Conservation (phyloP, 2,888 invertebrate genomes). For the Catocala sponsa region DNA sequence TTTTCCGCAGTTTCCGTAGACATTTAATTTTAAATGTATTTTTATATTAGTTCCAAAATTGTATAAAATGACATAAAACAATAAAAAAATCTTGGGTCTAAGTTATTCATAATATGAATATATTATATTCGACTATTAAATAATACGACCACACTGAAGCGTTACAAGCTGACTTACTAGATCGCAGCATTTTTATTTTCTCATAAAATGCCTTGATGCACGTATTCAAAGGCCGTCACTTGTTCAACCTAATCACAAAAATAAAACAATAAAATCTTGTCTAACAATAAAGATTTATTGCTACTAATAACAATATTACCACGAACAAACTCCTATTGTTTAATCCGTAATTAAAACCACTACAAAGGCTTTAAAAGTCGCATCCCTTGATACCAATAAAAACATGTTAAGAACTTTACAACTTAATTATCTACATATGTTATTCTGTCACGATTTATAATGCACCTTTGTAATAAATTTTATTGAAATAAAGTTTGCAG, state of each 20-base stretch:
- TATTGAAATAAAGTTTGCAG: slow-evolving; percentile 80
- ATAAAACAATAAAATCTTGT: slow-evolving; percentile 17
- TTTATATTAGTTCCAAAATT: too few relatives aligned
- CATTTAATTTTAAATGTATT: too few relatives aligned
- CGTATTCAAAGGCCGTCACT: neutral
- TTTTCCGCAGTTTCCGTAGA: too few relatives aligned
- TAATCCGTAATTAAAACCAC: slow-evolving; percentile 66
- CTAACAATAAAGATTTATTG: slow-evolving; percentile 43
- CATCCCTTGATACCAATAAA: slow-evolving; percentile 71
- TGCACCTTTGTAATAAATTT: slow-evolving; percentile 82
- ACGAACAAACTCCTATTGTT: slow-evolving; percentile 58
- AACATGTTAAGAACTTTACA: slow-evolving; percentile 78
- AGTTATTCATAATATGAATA: too few relatives aligned
- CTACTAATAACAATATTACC: slow-evolving; percentile 34
- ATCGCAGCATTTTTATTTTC: neutral
- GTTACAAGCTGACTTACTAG: too few relatives aligned
- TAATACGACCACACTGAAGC: too few relatives aligned
- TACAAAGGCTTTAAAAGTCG: slow-evolving; percentile 59
- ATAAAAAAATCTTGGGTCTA: too few relatives aligned
- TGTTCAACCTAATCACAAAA: slow-evolving; percentile 19
- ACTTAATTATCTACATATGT: slow-evolving; percentile 86
- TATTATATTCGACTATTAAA: too few relatives aligned
- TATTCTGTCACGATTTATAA: slow-evolving; percentile 83
- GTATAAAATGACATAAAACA: too few relatives aligned
- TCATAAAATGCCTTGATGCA: slow-evolving; percentile 1